Base-by-base conservation (phyloP, 2,113 vertebrate species). In the Dinomys branickii region DNA sequence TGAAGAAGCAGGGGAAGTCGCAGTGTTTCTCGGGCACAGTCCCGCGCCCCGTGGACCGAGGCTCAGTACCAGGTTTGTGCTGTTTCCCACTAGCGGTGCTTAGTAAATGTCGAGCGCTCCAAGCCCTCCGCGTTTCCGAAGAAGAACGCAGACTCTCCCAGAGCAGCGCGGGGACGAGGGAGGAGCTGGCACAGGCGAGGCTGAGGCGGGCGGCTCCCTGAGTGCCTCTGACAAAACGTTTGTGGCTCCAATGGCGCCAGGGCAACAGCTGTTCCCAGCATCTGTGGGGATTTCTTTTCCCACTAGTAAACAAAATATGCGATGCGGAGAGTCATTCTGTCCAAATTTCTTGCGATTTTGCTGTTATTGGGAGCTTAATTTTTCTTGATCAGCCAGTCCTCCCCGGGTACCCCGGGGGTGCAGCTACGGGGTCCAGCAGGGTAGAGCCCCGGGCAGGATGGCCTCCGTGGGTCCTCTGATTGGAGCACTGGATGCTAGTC, bases 281-380 rank as follows among this genome's bases (percentile, higher is more conserved):
- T 99, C 99, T 99, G 99, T 99, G 99, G 99, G 99, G 99, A 99
- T 99, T 99, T 99, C 99, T 99, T 99, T 99, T 99, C 99, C 99
- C 99, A 99, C 99, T 99, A 99, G 99, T 99, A 99, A 99, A 99
- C 99, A 99, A 99, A 99, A 99, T 99, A 99, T 98, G 99, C 99
- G 99, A 99, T 99, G 99, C 99, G 97, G 99, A 99, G 99, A 99
- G 99, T 99, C 99, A 99, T 99, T 99, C 99, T 99, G 99, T 99
- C 99, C 99, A 99, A 99, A 99, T 99, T 99, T 99, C 99, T 99
- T 99, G 99, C 97, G 98, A 99, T 99, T 99, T 99, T 99, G 98
- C 99, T 98, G 99, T 99, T 99, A 99, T 98, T 98, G 98, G 98
- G 98, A 98, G 98, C 99, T 99, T 99, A 99, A 99, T 99, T 99